Evolutionary conservation across 92 coral and sea anemone genomes (phyloP).

Genomic region (Parazoanthus atlanticus): DNA sequence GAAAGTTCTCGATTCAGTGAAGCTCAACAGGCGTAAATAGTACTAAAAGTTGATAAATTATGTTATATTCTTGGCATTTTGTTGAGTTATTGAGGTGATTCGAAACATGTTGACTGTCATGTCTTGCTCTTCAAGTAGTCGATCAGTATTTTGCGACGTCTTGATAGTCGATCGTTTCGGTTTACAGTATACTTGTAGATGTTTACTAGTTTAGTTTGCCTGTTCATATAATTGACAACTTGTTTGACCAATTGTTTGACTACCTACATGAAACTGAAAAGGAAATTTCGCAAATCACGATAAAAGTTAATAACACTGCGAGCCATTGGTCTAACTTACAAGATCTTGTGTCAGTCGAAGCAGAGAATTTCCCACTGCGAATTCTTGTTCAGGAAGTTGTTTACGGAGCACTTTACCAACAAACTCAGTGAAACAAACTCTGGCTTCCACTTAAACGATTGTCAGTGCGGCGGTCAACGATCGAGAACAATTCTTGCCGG

Average conservation of each 20-base stretch:
- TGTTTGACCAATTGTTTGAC: too few relatives aligned
- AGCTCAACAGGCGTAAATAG: neutral
- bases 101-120: neutral
- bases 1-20: neutral
- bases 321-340: neutral
- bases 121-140: constrained; percentile 25
- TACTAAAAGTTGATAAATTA: too few relatives aligned
- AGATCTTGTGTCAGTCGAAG: neutral
- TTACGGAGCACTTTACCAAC: neutral
- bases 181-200: too few relatives aligned
- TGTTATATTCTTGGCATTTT: neutral
- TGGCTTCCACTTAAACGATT: neutral
- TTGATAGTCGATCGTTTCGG: too few relatives aligned
- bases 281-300: too few relatives aligned
- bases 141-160: neutral
- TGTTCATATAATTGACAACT: too few relatives aligned
- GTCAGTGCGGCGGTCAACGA: neutral
- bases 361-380: neutral
- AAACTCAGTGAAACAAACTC: neutral
- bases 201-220: neutral
- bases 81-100: neutral
- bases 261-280: too few relatives aligned
- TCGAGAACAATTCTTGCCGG: neutral
- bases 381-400: neutral
- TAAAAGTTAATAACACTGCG: too few relatives aligned